Evolutionary conservation across 1,140 invertebrate species (phyloP).

Genomic region (Apis florea): DNA sequence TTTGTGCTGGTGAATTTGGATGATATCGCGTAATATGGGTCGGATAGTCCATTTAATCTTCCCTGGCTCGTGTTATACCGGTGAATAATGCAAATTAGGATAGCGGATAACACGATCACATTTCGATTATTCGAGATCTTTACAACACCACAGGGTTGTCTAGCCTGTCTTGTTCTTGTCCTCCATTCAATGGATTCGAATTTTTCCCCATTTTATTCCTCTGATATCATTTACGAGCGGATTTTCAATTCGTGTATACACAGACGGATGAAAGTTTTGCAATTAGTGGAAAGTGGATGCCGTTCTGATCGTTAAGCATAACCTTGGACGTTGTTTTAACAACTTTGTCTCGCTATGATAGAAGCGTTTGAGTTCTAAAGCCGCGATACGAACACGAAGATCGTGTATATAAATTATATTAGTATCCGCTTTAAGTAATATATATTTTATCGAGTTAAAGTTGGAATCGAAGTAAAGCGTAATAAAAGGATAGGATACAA

Average conservation of each 20-base stretch:
- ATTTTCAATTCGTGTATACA: neutral
- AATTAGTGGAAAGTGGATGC: constrained; percentile 8
- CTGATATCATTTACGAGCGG: neutral
- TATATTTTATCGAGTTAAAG: too few species aligned
- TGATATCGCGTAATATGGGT: neutral
- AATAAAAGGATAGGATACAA: too few species aligned
- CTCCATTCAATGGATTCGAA: neutral
- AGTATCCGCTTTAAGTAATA: too few species aligned
- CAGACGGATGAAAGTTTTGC: constrained; percentile 11
- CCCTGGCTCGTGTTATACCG: neutral
- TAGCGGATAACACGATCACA: neutral
- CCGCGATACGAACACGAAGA: neutral
- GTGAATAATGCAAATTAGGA: constrained; percentile 25
- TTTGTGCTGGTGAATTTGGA: neutral
- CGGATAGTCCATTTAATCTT: constrained; percentile 14
- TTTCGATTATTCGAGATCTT: neutral
- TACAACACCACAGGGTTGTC: too few species aligned
- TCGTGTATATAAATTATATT: neutral
- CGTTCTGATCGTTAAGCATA: neutral
- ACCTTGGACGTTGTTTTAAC: constrained; percentile 1
- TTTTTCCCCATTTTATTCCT: neutral
- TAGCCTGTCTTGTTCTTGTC: too few species aligned
- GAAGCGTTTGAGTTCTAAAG: neutral
- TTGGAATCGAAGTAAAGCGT: too few species aligned
- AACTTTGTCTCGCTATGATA: neutral